Conservation (phyloP, 2,113 vertebrate genomes). For the Ardeotis arabs region DNA sequence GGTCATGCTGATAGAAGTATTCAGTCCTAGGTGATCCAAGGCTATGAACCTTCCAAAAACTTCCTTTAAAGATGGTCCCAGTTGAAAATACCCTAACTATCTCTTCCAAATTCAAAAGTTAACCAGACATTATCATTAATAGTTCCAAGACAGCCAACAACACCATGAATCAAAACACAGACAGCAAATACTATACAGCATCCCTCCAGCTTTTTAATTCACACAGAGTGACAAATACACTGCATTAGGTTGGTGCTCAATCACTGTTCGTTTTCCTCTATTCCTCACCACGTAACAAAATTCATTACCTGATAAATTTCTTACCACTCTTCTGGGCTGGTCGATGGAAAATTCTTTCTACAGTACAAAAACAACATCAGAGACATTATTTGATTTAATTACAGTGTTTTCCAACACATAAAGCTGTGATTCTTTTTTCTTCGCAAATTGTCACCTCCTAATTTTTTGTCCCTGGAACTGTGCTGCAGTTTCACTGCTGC, state of each 20-base stretch:
- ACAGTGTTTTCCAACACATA: neutral
- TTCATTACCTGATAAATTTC: constrained; percentile 32
- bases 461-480: neutral
- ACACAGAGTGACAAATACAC: constrained; percentile 33
- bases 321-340: neutral
- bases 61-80: neutral
- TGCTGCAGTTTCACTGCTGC: neutral
- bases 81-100: neutral
- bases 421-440: neutral
- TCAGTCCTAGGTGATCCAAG: neutral
- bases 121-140: constrained; percentile 9
- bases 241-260: constrained; percentile 46
- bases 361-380: neutral
- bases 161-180: constrained; percentile 29
- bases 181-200: neutral
- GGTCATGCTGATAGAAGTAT: neutral
- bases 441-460: neutral
- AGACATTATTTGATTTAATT: constrained; percentile 2
- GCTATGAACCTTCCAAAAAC: constrained; percentile 1
- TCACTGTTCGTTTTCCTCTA: constrained; percentile 43
- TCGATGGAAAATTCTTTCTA: neutral
- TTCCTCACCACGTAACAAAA: neutral
- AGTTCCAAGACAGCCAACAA: neutral
- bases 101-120: constrained; percentile 3
- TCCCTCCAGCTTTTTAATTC: constrained; percentile 60